Base-by-base conservation (phyloP, 2,888 invertebrate species). In the Panorpa germanica region DNA sequence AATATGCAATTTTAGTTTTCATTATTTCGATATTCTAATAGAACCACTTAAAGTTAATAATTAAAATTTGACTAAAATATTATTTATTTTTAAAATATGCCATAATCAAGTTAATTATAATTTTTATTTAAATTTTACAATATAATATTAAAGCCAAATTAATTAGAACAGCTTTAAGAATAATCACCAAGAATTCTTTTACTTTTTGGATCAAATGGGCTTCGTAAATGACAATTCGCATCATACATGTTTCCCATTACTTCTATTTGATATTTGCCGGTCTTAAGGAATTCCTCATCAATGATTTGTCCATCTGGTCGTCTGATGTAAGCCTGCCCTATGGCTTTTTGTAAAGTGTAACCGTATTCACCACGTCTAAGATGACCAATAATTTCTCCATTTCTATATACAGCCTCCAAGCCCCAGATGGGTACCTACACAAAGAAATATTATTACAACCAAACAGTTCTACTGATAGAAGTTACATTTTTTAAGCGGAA, bases 381-480 rank as follows among this genome's bases (percentile, higher is more conserved):
- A 41, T 75, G 76, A 8, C 88, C 88, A 4, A 83, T 80, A 0
- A 74, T 60, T 40, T 64, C 56, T 3, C 72, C 76, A 45, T 82
- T 69, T 44, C 81, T 65, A 55, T 71, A 83, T 44, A 90, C 73
- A 0, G 77, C 73, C 59, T 91, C 90, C 41, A 81, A 59, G 1
- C 90, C 88, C 61, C 77, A 81, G 23, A 91, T 46, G n/a, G 83
- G 72, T 9, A 76, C 56, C 53, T 70, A n/a, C n/a, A n/a, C n/a
- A n/a, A n/a, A n/a, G n/a, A n/a, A n/a, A n/a, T n/a, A n/a, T n/a
- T n/a, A 51, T 5, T 42, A 39, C 18, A 24, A 8, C 12, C n/a
- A n/a, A 3, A 29, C 22, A 12, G 3, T 27, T n/a, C 9, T 26
- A 3, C n/a, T n/a, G 27, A 6, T 15, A 4, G 7, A 28, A 16